A percentile compares a stretch with the other conserved stretches of the same genome.
phyloP scores from a whole-genome alignment of 2,113 vertebrate genomes.

The Synchiropus splendidus region DNA sequence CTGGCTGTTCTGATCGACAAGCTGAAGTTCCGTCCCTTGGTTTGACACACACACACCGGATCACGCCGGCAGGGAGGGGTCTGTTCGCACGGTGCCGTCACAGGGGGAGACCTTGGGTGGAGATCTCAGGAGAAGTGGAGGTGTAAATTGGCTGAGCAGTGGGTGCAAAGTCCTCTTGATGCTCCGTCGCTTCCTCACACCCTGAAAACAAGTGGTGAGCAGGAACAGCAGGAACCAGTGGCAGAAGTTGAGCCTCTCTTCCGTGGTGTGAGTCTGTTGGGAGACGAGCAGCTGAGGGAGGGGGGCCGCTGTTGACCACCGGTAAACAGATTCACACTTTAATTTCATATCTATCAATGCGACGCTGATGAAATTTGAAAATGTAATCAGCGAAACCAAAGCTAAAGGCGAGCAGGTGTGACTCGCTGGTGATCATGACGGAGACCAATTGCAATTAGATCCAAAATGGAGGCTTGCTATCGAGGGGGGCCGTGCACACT shows the following conservation, averaged over 20 bases:
- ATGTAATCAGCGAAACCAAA: constrained; percentile 67
- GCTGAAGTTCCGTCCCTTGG: not conserved
- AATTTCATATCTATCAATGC: constrained; percentile 67
- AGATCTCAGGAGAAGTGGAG: constrained; percentile 51
- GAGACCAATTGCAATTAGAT: constrained; percentile 70
- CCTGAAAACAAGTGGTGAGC: constrained; percentile 34
- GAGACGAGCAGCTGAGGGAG: not conserved
- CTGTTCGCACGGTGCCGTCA: constrained; percentile 39
- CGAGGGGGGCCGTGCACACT: constrained; percentile 59
- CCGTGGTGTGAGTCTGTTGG: constrained; percentile 3
- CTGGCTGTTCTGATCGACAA: no score
- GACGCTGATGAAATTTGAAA: constrained; percentile 70
- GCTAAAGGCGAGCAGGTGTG: constrained; percentile 71
- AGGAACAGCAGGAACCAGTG: constrained; percentile 12
- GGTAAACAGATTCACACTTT: constrained; percentile 54
- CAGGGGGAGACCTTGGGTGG: constrained; percentile 41
- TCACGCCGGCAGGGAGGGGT: constrained; percentile 42
- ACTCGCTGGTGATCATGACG: constrained; percentile 68
- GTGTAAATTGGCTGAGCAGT: constrained; percentile 69
- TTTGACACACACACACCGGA: constrained; percentile 20
- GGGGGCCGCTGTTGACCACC: constrained; percentile 20
- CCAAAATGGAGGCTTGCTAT: constrained; percentile 49
- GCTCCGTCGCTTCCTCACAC: constrained; percentile 28
- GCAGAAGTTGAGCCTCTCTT: not conserved
- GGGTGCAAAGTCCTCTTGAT: constrained; percentile 54